Evolutionary conservation across 1,140 invertebrate genomes (phyloP).

Genomic region (Pseudobourletiella spinata): DNA sequence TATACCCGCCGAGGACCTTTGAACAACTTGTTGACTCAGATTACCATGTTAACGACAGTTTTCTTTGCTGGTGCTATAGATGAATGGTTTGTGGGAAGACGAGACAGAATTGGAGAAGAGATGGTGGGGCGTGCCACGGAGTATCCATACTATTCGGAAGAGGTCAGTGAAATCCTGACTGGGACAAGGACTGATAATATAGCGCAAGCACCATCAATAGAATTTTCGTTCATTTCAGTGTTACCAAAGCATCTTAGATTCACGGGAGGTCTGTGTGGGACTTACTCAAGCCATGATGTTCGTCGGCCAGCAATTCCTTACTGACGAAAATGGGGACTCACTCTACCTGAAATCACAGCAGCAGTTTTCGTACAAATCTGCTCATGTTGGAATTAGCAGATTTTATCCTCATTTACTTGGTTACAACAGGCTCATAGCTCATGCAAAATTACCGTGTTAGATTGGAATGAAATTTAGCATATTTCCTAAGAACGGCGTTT

Average conservation of each 20-base stretch:
- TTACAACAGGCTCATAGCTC: too few relatives aligned
- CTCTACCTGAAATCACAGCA: background rate
- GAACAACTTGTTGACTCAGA: background rate
- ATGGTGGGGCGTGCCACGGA: background rate
- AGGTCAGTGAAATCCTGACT: background rate
- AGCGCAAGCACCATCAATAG: background rate
- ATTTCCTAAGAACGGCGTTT: too few relatives aligned
- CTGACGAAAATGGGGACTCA: background rate
- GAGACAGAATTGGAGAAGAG: background rate
- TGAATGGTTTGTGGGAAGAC: background rate
- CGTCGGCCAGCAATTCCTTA: background rate
- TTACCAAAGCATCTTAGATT: background rate
- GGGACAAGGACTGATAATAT: background rate
- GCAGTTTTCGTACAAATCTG: background rate
- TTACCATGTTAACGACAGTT: background rate
- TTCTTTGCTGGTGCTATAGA: background rate
- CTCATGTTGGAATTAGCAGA: background rate
- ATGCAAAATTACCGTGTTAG: too few relatives aligned
- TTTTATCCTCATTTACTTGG: background rate
- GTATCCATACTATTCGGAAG: background rate
- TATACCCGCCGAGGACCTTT: background rate
- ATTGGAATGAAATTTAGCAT: too few relatives aligned
- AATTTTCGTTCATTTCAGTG: background rate
- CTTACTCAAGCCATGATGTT: background rate
- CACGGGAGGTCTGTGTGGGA: background rate